Base-by-base conservation (phyloP, 1,140 invertebrate species). In the Drosophila insularis region DNA sequence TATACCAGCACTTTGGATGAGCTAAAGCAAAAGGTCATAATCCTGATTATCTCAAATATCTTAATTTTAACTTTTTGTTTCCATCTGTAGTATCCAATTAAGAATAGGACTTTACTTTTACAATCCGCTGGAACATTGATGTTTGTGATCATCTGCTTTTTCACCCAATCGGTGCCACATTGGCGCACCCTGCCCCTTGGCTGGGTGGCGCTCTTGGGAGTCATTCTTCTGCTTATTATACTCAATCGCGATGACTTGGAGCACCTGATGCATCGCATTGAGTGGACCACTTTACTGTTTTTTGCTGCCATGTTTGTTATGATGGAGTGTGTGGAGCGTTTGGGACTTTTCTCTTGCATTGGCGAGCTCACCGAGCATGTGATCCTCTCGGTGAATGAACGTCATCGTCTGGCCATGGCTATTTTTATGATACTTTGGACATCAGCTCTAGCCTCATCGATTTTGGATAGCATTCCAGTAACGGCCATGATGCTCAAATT, bases 381-480 rank as follows among this genome's bases (percentile, higher is more conserved):
- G 0, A 95, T 97, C 39, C 89, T 94, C 40, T 93, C 92, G 0
- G 95, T 96, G 0, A 92, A 93, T 7, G 92, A 94, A 37, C 93
- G 93, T 2, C 93, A 94, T n/a, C 91, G 95, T 68, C 90, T 96
- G 7, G 92, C 95, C 0, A 94, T 95, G 1, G 95, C 96, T 1
- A 95, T 97, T 59, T 67, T 96, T 5, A 78, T 97, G 17, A 93
- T 97, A 63, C 84, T 96, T 0, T 97, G 96, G 96, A 90, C 96
- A 2, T 96, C 96, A 0, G 95, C 95, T 0, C 39, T 96, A n/a
- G 95, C 95, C 0, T 96, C 96, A 1, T 94, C 95, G 5, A 95
- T 97, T 68, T 94, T 97, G n/a, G 96, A 97, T 78, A 97, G 97
- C 82, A 96, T 97, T 63, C 96, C 96, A 0, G 94, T 97, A 21